A percentile compares a stretch with the other conserved stretches of the same genome.
Conservation (phyloP, 2,888 invertebrate genomes). For the Holacanthella duospinosa region DNA sequence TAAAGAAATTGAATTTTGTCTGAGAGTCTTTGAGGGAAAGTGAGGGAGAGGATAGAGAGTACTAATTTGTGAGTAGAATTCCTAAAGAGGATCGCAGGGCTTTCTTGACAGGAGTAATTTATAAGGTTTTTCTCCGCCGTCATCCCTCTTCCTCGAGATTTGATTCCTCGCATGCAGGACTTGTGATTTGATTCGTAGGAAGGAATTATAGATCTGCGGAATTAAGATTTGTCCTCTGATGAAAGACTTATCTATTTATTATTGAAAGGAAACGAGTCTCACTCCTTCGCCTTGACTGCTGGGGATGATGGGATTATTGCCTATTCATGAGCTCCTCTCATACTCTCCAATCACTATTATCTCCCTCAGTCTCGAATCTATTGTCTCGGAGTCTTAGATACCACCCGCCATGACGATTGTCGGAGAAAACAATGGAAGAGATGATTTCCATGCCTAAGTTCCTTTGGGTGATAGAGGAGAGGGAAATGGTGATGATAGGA, state of each 20-base stretch:
- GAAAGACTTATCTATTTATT: background rate
- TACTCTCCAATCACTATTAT: background rate
- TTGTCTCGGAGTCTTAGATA: background rate
- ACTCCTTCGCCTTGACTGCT: background rate
- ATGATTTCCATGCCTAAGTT: background rate
- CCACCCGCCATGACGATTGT: conserved; percentile 12
- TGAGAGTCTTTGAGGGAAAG: background rate
- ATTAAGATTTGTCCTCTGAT: background rate
- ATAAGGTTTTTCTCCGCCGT: background rate
- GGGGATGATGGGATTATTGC: conserved; percentile 10
- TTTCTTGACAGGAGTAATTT: background rate
- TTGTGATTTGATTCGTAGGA: no score
- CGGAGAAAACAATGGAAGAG: conserved; percentile 12
- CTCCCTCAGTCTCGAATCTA: background rate
- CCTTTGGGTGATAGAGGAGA: background rate
- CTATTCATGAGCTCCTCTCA: conserved; percentile 20
- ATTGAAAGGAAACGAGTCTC: background rate
- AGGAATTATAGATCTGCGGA: no score
- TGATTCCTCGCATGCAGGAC: no score
- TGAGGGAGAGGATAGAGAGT: background rate
- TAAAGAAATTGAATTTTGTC: background rate
- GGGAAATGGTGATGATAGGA: conserved; percentile 18
- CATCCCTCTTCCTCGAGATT: background rate
- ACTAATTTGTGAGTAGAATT: conserved; percentile 3
- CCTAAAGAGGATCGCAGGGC: background rate